These are phyloP conservation scores for Axea sp. DNA, from an alignment of 2,888 invertebrate genomes.

Conservation along the genomic window DNA sequence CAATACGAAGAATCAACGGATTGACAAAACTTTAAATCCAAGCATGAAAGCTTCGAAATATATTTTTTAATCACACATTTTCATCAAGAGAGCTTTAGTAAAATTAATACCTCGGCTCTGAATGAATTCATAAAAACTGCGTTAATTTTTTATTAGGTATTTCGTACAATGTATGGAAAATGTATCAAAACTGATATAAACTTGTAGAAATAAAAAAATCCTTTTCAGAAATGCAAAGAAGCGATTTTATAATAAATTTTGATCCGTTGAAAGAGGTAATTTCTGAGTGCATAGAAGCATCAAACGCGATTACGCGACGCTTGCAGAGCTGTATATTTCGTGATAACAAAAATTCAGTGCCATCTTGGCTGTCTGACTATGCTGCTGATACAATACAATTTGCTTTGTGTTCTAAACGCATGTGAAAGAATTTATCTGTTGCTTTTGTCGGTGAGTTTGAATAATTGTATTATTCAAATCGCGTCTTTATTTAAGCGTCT, in stretches of 20 bases:
- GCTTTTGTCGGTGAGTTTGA: conserved; percentile 31
- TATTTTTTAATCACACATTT: too few species aligned
- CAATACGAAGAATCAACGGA: too few species aligned
- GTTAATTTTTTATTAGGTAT: too few species aligned
- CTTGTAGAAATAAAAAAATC: too few species aligned
- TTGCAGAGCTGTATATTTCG: conserved; percentile 65
- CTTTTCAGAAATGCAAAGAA: conserved; percentile 44
- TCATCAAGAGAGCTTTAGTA: too few species aligned
- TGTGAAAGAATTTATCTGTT: conserved; percentile 45
- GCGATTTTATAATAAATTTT: conserved; percentile 70
- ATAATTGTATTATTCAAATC: conserved; percentile 51
- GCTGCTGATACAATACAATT: conserved; percentile 60
- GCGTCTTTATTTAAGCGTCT: conserved; percentile 26
- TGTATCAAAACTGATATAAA: too few species aligned
- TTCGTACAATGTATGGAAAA: too few species aligned
- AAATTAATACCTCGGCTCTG: too few species aligned
- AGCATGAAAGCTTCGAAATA: too few species aligned
- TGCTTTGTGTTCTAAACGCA: conserved; percentile 48
- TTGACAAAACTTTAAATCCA: too few species aligned
- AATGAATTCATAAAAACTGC: too few species aligned
- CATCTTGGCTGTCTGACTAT: conserved; percentile 52
- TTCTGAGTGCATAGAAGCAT: conserved; percentile 71
- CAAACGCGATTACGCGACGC: conserved; percentile 73
- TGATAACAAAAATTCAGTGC: conserved; percentile 71
- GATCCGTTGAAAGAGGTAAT: conserved; percentile 72